Evolutionary conservation across 2,113 vertebrate species (phyloP).

Genomic region (Proteles cristata): DNA sequence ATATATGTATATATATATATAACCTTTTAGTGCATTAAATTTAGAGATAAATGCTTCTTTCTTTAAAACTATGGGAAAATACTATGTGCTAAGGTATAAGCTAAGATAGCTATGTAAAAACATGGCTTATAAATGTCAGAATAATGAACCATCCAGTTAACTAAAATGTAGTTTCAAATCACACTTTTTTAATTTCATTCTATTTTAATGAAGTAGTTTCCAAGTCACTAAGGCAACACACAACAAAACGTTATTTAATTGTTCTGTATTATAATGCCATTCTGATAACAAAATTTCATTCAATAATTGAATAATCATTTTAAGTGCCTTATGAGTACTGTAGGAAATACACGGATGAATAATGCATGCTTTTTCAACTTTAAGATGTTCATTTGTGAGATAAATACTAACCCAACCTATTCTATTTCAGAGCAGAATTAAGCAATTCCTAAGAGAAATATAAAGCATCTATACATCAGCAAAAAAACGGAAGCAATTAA

Average conservation of each 20-base stretch:
- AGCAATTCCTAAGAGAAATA: background rate
- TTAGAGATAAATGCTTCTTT: background rate
- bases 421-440: background rate
- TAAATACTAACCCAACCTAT: background rate
- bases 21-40: background rate
- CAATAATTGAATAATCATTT: slow-evolving; percentile 28
- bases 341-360: background rate
- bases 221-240: slow-evolving; percentile 11
- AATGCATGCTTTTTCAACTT: background rate
- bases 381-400: slow-evolving; percentile 19
- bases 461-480: background rate
- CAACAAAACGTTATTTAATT: slow-evolving; percentile 36
- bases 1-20: background rate
- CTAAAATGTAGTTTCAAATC: background rate
- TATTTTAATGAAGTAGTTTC: background rate
- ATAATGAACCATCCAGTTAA: slow-evolving; percentile 12
- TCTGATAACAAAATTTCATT: slow-evolving; percentile 21
- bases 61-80: background rate
- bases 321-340: background rate
- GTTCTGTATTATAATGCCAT: slow-evolving; percentile 1
- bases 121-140: background rate
- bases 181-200: slow-evolving; percentile 3
- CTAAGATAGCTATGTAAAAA: background rate
- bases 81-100: background rate
- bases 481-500: background rate